Percentiles rank a stretch among this genome's conserved stretches.
Conservation (phyloP, 2,797 vertebrate species). For the Sus cebifrons region DNA sequence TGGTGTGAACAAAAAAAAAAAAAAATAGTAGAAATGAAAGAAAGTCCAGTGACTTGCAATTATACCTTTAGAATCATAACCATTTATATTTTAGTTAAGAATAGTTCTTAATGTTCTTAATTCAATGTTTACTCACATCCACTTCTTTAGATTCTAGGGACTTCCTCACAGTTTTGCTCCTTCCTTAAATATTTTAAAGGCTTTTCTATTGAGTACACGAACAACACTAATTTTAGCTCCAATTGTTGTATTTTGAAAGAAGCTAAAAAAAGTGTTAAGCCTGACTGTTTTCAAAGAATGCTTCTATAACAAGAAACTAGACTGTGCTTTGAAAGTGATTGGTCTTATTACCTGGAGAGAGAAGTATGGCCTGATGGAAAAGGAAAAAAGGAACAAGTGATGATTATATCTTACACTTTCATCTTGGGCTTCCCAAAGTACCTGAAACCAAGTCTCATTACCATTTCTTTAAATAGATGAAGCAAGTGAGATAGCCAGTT, state of each 20-base stretch:
- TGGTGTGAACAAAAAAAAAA: neutral
- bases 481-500: slow-evolving; percentile 59
- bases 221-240: slow-evolving; percentile 83
- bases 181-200: slow-evolving; percentile 71
- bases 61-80: slow-evolving; percentile 1
- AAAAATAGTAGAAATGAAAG: slow-evolving; percentile 59
- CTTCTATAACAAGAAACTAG: slow-evolving; percentile 76
- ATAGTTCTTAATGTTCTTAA: neutral
- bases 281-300: slow-evolving; percentile 70
- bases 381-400: slow-evolving; percentile 43
- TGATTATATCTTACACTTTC: slow-evolving; percentile 71
- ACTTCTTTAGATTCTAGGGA: slow-evolving; percentile 36
- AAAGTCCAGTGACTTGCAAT: neutral
- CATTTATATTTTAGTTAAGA: slow-evolving; percentile 49
- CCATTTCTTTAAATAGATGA: slow-evolving; percentile 78
- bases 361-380: slow-evolving; percentile 56
- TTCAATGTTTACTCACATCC: slow-evolving; percentile 54
- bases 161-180: slow-evolving; percentile 57
- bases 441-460: slow-evolving; percentile 77
- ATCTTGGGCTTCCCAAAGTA: slow-evolving; percentile 59
- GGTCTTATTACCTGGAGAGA: slow-evolving; percentile 78
- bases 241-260: slow-evolving; percentile 83
- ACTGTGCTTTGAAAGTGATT: slow-evolving; percentile 69
- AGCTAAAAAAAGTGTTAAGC: slow-evolving; percentile 60
- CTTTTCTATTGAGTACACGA: slow-evolving; percentile 58